phyloP scores from a whole-genome alignment of 1,140 invertebrate species.

The Anoplolepis gracilipes region DNA sequence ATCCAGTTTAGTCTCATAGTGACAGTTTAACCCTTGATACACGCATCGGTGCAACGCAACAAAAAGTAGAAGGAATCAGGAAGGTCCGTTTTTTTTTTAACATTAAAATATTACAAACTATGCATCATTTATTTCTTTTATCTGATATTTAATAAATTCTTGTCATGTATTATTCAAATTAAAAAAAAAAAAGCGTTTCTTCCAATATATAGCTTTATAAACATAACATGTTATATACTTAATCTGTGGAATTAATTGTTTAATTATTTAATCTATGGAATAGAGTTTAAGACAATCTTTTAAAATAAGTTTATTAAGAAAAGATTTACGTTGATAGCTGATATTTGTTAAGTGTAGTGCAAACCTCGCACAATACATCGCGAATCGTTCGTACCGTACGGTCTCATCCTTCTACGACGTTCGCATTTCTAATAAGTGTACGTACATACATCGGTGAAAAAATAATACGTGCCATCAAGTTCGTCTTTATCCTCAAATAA shows the following conservation, averaged over 20 bases:
- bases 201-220: too few relatives aligned
- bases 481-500: slow-evolving; percentile 59
- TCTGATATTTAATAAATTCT: too few relatives aligned
- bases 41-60: background rate
- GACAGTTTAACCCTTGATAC: slow-evolving; percentile 16
- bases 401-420: slow-evolving; percentile 54
- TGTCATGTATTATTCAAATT: too few relatives aligned
- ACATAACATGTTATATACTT: too few relatives aligned
- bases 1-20: background rate
- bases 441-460: slow-evolving; percentile 6
- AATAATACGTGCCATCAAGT: background rate
- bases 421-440: slow-evolving; percentile 59
- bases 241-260: too few relatives aligned
- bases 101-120: background rate
- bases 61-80: background rate
- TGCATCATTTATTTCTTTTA: background rate
- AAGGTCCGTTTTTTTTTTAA: slow-evolving; percentile 29
- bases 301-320: background rate
- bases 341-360: slow-evolving; percentile 4
- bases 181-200: too few relatives aligned
- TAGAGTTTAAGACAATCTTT: too few relatives aligned
- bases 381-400: background rate
- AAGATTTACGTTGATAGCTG: background rate
- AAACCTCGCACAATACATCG: background rate
- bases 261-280: too few relatives aligned